These are phyloP conservation scores for Chymomyza fuscimana DNA, from an alignment of 2,888 invertebrate genomes.

Conservation along the genomic window DNA sequence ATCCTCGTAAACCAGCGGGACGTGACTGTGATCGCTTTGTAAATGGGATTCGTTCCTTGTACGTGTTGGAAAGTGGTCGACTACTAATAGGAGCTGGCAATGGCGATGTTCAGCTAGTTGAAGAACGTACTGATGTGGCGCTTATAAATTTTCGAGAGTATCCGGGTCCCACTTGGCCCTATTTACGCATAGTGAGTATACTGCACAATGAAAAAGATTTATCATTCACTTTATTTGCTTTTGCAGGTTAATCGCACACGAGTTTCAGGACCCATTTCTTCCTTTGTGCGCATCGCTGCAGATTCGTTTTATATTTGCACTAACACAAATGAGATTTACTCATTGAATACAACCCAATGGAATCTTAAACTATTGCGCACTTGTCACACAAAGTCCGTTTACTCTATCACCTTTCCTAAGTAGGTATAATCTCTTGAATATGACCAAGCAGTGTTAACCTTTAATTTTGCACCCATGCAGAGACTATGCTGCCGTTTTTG, in stretches of 20 bases:
- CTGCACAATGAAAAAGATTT: no score
- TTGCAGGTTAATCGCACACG: constrained; percentile 82
- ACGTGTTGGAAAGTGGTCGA: constrained; percentile 83
- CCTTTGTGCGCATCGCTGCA: constrained; percentile 83
- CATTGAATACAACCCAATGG: constrained; percentile 86
- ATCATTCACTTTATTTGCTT: background rate
- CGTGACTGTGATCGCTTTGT: constrained; percentile 79
- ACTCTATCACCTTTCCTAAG: constrained; percentile 90
- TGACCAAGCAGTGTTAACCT: background rate
- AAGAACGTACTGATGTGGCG: constrained; percentile 81
- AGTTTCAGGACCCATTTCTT: constrained; percentile 86
- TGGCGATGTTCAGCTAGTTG: constrained; percentile 88
- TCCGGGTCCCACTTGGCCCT: constrained; percentile 82
- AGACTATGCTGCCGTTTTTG: constrained; percentile 90
- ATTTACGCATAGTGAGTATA: constrained; percentile 81
- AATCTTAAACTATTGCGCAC: constrained; percentile 86
- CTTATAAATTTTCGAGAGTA: constrained; percentile 74
- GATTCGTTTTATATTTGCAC: constrained; percentile 88
- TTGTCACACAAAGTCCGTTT: constrained; percentile 90
- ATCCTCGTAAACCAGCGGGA: constrained; percentile 76
- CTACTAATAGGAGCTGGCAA: constrained; percentile 91
- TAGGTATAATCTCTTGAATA: constrained; percentile 80
- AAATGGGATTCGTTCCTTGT: constrained; percentile 83
- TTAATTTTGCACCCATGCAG: constrained; percentile 78
- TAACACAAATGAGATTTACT: constrained; percentile 89